Conservation (phyloP, 2,888 invertebrate genomes). For the Rhynchonema sp. region DNA sequence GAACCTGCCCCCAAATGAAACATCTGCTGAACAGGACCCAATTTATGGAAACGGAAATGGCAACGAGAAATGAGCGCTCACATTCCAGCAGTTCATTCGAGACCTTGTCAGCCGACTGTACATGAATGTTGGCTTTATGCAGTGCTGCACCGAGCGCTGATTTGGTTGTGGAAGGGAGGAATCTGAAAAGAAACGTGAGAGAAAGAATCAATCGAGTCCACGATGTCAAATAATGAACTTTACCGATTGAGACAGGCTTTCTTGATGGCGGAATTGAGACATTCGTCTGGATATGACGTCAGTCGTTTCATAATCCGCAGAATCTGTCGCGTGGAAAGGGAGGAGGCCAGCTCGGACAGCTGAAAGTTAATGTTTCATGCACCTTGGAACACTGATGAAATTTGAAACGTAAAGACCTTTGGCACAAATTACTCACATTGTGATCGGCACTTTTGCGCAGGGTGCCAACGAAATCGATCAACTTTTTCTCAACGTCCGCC, state of each 20-base stretch:
- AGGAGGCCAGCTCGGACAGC: conserved; percentile 57
- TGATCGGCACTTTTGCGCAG: conserved; percentile 54
- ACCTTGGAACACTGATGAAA: background rate
- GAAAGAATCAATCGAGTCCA: too few species aligned
- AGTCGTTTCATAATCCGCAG: conserved; percentile 60
- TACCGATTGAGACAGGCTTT: conserved; percentile 37
- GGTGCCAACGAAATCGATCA: conserved; percentile 56
- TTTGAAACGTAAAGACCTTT: too few species aligned
- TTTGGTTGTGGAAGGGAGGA: conserved; percentile 63
- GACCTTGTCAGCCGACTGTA: conserved; percentile 50
- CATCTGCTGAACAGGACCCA: too few species aligned
- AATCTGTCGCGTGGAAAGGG: conserved; percentile 72
- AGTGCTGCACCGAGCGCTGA: conserved; percentile 60
- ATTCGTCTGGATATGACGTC: conserved; percentile 49
- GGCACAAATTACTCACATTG: too few species aligned
- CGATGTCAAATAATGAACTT: background rate
- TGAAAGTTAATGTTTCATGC: too few species aligned
- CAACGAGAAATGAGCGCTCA: too few species aligned
- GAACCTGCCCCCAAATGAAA: too few species aligned
- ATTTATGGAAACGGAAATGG: too few species aligned
- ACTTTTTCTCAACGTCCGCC: conserved; percentile 43
- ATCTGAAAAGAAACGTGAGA: conserved; percentile 38
- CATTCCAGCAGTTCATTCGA: too few species aligned
- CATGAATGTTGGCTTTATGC: too few species aligned
- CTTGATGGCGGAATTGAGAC: conserved; percentile 52